Evolutionary conservation across 2,797 vertebrate species (phyloP), one percentile per base, ranked within the genome.

Genomic region (Kryptopterus vitreolus): DNA sequence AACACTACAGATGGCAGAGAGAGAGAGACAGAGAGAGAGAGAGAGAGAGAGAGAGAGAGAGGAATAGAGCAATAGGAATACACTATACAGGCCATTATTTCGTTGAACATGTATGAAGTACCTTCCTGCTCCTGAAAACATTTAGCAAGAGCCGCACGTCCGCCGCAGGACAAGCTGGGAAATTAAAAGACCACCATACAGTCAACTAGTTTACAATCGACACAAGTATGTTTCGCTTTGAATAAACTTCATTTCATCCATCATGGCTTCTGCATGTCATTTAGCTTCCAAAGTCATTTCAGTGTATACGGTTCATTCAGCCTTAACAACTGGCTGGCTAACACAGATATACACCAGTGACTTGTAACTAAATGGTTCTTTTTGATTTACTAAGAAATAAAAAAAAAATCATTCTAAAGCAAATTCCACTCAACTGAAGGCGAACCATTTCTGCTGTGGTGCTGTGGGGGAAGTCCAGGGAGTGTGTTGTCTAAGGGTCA

Each of bases 1-100:
- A 79, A 31, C 62, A 76, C 59, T 63, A 76, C 80, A 83, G 82
- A 84, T 82, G 74, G 85, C 38, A n/a, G 33, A 62, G 70, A 15
- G 10, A 53, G 65, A 74, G 59, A 55, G 26, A 26, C 31, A 75
- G 43, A 70, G 8, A 66, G 10, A 46, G 29, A 48, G 52, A 71
- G 58, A 62, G 58, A n/a, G 69, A 61, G 57, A 77, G 78, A n/a
- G 13, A 70, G 48, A 70, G 53, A 61, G 18, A 46, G 55, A 43
- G 7, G 3, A 4, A 33, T 50, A 20, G 46, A 35, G 18, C 43
- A 29, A 16, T 20, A 50, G 43, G 29, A 52, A 68, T 16, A 43
- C 7, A 74, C 15, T 0, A 38, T 33, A 22, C 31, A 35, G 18
- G 38, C 33, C 18, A 35, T 38, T 68, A n/a, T 69, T 26, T 1